A percentile compares a stretch with the other conserved stretches of the same genome.
These are phyloP conservation scores for Amiota communis DNA, from an alignment of 2,888 invertebrate species.

Conservation along the genomic window DNA sequence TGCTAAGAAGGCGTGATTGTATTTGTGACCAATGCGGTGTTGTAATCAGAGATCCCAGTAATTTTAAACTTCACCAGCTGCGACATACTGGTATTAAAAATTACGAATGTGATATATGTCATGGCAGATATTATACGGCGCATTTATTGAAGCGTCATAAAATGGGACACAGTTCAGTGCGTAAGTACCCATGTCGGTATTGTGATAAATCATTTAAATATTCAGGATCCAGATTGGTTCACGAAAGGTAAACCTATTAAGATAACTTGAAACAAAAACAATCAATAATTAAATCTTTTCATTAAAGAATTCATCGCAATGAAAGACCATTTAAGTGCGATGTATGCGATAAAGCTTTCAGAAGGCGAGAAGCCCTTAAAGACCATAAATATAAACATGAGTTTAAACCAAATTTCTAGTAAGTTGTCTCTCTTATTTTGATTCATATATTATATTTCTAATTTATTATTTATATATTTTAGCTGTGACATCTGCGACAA, in stretches of 20 bases:
- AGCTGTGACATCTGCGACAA: constrained; percentile 56
- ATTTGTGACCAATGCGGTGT: constrained; percentile 58
- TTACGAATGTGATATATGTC: constrained; percentile 49
- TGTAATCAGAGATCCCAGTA: constrained; percentile 59
- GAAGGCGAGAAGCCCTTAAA: too few species aligned
- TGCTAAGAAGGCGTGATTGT: constrained; percentile 56
- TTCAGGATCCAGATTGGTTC: neutral
- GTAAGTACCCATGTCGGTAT: constrained; percentile 51
- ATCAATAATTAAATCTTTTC: too few species aligned
- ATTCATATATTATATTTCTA: too few species aligned
- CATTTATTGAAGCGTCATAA: constrained; percentile 54
- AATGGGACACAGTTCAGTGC: constrained; percentile 43
- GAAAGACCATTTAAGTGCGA: too few species aligned
- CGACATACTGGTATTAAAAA: constrained; percentile 54
- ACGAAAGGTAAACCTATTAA: too few species aligned
- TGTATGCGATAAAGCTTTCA: too few species aligned
- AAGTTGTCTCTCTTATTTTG: too few species aligned
- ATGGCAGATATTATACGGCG: constrained; percentile 53
- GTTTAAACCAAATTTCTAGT: too few species aligned
- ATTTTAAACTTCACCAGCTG: constrained; percentile 56
- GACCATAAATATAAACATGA: too few species aligned
- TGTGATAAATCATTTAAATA: constrained; percentile 55
- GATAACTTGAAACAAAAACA: too few species aligned
- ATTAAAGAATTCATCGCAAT: too few species aligned
- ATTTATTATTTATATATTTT: neutral